These are phyloP conservation scores for Antigone vipio DNA, from an alignment of 2,113 vertebrate species.

Conservation along the genomic window DNA sequence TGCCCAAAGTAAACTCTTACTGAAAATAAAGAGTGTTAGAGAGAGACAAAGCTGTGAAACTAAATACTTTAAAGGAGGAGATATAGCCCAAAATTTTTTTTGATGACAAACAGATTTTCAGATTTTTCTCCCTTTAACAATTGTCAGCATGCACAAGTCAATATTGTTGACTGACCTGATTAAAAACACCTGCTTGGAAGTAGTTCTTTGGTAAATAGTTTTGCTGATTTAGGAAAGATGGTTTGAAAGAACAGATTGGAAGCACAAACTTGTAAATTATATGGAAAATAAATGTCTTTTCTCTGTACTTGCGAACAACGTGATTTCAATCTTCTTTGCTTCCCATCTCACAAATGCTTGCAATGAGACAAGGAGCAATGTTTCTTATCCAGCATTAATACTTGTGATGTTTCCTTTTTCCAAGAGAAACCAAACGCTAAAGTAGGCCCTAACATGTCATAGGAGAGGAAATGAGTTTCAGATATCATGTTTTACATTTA, in stretches of 20 bases:
- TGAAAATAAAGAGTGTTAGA: not conserved
- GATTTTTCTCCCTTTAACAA: not conserved
- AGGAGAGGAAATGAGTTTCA: not conserved
- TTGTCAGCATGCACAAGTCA: not conserved
- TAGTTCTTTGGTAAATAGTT: constrained; percentile 9
- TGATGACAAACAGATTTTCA: not conserved
- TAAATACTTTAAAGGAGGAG: not conserved
- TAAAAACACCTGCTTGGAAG: not conserved
- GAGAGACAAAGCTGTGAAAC: not conserved
- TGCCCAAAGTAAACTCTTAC: not conserved
- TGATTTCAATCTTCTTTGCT: not conserved
- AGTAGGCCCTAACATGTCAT: not conserved
- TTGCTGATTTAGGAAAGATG: not conserved
- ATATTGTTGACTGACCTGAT: constrained; percentile 3
- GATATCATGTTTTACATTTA: not conserved
- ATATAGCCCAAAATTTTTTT: not conserved
- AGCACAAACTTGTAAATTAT: not conserved
- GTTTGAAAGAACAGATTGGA: not conserved
- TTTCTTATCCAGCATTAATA: not conserved
- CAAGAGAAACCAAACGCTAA: not conserved
- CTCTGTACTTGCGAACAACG: not conserved
- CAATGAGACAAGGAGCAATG: not conserved
- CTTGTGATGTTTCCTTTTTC: not conserved
- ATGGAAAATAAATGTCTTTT: not conserved
- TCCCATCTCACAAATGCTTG: not conserved